Evolutionary conservation across 2,888 invertebrate species (phyloP).

Genomic region (Arrhopalites spinosus): DNA sequence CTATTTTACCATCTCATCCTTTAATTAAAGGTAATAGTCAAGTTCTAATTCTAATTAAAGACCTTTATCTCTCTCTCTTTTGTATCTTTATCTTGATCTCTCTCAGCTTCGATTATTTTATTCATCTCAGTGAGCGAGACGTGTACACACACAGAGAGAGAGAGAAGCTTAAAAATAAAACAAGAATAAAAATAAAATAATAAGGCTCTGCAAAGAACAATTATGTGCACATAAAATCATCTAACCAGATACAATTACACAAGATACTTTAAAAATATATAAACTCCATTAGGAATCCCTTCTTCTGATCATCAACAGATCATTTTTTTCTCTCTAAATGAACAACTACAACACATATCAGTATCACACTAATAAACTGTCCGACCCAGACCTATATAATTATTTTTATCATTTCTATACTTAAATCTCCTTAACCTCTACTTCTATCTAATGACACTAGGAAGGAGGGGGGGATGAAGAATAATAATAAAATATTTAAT

Average conservation of each 20-base stretch:
- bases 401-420: no score
- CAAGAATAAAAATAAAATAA: background rate
- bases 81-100: background rate
- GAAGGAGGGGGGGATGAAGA: no score
- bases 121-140: background rate
- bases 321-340: background rate
- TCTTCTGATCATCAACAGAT: background rate
- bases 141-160: background rate
- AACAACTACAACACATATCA: background rate
- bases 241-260: background rate
- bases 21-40: no score
- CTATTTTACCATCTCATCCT: no score
- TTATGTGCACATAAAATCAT: slow-evolving; percentile 9
- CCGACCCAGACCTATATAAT: no score
- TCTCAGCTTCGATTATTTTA: background rate
- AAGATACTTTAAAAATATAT: no score
- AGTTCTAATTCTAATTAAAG: slow-evolving; percentile 6
- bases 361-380: slow-evolving; percentile 5
- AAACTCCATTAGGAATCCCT: no score
- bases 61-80: background rate
- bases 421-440: no score
- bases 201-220: background rate
- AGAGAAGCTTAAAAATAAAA: no score
- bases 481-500: no score
- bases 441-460: no score